Evolutionary conservation across 2,888 invertebrate genomes (phyloP), one percentile per base, ranked within the genome.

Genomic region (Hirtodrosophila duncani): DNA sequence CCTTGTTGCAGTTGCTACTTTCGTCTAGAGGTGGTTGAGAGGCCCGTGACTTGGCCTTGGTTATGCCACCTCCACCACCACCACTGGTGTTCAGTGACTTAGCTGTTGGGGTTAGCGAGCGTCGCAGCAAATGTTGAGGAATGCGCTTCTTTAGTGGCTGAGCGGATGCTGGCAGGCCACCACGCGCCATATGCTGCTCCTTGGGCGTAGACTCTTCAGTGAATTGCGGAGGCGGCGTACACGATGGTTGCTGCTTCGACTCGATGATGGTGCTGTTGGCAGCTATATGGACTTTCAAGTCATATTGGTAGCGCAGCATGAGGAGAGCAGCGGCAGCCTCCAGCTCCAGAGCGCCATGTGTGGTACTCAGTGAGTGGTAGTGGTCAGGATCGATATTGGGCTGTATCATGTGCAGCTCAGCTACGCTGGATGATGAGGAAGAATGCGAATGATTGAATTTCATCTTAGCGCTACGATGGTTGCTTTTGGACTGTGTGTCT

Each of bases 321-420:
- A 78, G 26, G 13, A 81, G 21, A 0, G 75, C 81, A 0, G 70
- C 42, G 1, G 75, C 82, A 0, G 82, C 82, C 39, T 81, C 79
- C 26, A 74, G 4, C 21, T 78, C 78, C 9, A 50, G 8, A 2
- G 53, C 20, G 17, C 39, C 46, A 13, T 78, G 49, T 2, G 14
- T 29, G 9, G 7, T 20, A 2, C 38, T 1, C 2, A 10, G 3
- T 3, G 24, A n/a, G n/a, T n/a, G n/a, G n/a, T n/a, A n/a, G 18
- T 24, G 2, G 1, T 9, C 9, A 3, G 24, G 23, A 0, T n/a
- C 50, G 10, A 21, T 16, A 3, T 11, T 17, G 29, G 55, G 31
- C 7, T 42, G 42, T 11, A 51, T 26, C 9, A 41, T 30, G 29
- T 38, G 57, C 31, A 49, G 27, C 20, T 20, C 48, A 18, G 8